Evolutionary conservation across 2,113 vertebrate genomes (phyloP), one percentile per base, ranked within the genome.

Genomic region (Ivindomyrus marchei): DNA sequence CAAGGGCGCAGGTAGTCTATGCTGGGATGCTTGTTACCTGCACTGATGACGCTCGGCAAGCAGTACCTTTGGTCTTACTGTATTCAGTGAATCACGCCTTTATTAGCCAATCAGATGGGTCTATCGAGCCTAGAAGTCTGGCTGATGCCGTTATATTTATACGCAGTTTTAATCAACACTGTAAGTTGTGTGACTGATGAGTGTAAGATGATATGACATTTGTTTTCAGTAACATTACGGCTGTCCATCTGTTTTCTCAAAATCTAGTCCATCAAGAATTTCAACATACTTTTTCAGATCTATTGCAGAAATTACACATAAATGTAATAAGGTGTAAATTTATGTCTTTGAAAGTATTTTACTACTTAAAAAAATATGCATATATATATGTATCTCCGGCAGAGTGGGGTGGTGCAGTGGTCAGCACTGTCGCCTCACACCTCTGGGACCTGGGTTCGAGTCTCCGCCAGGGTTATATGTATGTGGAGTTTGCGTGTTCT

Each of bases 1-100:
- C 87, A 58, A 13, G 87, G 87, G 15, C 87, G 87, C 53, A 88
- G 87, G 87, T 88, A 58, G 39, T 47, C 21, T 24, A 47, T 39
- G 15, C 5, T 6, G 17, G 74, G 74, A 42, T 39, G 15, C 1
- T 36, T 19, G 36, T 80, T 42, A 80, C 31, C 36, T 17, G 74
- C 74, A 80, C 74, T 39, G 36, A 6, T 19, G 11, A 42, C 3
- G 10, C 45, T n/a, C 13, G 9, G 45, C 19, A 46, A 27, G 4
- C 9, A 4, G 3, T 50, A 6, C 24, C 4, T 5, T 13, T 13
- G 24, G 7, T 27, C 21, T n/a, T 27, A 17, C 4, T n/a, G 46
- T 13, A 50, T 50, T 27, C 46, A 27, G 21, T 31, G 46, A n/a
- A 31, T 24, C 47, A 27, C 11, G 4, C 84, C 45, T 27, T 31